phyloP scores from a whole-genome alignment of 2,797 vertebrate species.

The Etheostoma nigrum region DNA sequence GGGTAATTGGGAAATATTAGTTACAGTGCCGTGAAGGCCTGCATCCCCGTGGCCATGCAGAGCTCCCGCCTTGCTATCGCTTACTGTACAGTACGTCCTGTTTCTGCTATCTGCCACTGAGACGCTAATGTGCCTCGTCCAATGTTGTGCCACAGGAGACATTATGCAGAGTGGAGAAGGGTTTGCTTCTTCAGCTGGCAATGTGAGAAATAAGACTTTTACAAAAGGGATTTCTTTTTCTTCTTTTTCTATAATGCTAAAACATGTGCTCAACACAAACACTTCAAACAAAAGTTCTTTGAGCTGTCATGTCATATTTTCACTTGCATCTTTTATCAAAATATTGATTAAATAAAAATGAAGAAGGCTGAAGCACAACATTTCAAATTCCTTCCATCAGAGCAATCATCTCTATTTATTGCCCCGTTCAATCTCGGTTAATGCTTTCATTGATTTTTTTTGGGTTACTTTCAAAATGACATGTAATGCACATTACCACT shows the following conservation, averaged over 20 bases:
- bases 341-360: background rate
- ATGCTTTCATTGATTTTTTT: slow-evolving; percentile 5
- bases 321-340: background rate
- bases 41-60: slow-evolving; percentile 50
- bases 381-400: background rate
- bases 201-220: background rate
- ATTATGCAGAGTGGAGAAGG: background rate
- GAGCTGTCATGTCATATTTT: too few relatives aligned
- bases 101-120: slow-evolving; percentile 35
- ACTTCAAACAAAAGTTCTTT: too few relatives aligned
- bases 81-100: slow-evolving; percentile 19
- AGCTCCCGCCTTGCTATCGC: slow-evolving; percentile 36
- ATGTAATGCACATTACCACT: background rate
- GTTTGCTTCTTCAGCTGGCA: slow-evolving; percentile 7
- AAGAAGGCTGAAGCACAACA: background rate
- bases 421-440: background rate
- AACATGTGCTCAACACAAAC: background rate
- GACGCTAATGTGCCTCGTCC: slow-evolving; percentile 17
- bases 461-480: background rate
- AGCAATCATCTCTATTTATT: slow-evolving; percentile 1
- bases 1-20: slow-evolving; percentile 71
- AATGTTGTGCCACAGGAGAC: slow-evolving; percentile 19
- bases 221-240: too few relatives aligned
- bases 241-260: background rate
- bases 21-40: slow-evolving; percentile 51